Percentiles rank a stretch among this genome's conserved stretches.
phyloP scores from a whole-genome alignment of 2,797 vertebrate genomes.

The Phoebastria nigripes region DNA sequence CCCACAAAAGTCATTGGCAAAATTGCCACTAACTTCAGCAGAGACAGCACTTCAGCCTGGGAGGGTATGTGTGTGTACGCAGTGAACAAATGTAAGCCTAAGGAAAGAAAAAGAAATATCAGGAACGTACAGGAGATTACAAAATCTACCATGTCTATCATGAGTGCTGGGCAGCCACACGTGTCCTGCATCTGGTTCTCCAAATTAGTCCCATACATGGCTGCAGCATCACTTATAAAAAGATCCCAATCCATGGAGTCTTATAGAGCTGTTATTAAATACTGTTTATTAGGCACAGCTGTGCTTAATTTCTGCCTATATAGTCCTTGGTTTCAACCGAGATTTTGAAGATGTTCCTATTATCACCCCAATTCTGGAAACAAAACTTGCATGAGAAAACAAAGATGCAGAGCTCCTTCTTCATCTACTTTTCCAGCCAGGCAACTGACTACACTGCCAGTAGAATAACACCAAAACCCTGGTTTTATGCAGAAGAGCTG shows the following conservation, averaged over 20 bases:
- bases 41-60: not conserved
- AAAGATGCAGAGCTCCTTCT: not conserved
- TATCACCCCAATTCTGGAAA: not conserved
- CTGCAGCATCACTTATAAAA: not conserved
- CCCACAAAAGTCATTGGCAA: not conserved
- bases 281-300: not conserved
- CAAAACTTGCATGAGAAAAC: not conserved
- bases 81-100: not conserved
- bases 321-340: not conserved
- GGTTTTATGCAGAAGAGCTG: not conserved
- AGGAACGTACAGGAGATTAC: not conserved
- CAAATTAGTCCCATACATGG: not conserved
- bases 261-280: not conserved
- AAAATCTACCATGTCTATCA: not conserved
- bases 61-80: not conserved
- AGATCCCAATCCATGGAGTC: not conserved
- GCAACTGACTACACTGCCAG: not conserved
- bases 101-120: not conserved
- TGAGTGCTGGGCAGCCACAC: not conserved
- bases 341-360: not conserved
- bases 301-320: not conserved
- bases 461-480: not conserved
- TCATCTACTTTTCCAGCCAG: not conserved
- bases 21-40: not conserved
- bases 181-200: not conserved